phyloP scores from a whole-genome alignment of 2,113 vertebrate species.

The Tinamus guttatus region DNA sequence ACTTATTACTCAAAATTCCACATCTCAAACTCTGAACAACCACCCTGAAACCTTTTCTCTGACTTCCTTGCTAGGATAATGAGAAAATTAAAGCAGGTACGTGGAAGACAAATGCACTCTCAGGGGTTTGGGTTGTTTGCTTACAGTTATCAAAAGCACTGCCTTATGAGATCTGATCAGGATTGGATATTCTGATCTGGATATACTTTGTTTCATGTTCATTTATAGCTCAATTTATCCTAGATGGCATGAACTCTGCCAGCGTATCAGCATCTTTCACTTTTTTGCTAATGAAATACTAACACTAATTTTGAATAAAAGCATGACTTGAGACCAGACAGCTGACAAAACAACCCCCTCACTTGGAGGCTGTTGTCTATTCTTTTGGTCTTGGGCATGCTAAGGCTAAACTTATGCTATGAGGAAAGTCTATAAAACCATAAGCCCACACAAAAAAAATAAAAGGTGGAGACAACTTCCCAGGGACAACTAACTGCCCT shows the following conservation, averaged over 20 bases:
- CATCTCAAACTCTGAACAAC: background rate
- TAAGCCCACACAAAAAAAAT: background rate
- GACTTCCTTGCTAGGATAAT: background rate
- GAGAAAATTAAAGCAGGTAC: background rate
- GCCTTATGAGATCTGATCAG: background rate
- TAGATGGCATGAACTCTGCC: background rate
- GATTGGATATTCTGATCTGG: too few relatives aligned
- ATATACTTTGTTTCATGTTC: background rate
- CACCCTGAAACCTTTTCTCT: background rate
- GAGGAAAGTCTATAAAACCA: background rate
- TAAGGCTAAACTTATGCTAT: background rate
- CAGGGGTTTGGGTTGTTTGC: background rate
- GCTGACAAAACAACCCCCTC: background rate
- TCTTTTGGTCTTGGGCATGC: background rate
- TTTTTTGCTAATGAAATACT: background rate
- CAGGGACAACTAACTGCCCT: background rate
- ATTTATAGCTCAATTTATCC: background rate
- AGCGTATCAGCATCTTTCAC: background rate
- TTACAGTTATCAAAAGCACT: background rate
- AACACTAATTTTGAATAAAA: background rate
- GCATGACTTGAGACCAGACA: background rate
- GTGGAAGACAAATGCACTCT: background rate
- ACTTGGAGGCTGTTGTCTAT: background rate
- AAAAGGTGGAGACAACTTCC: background rate
- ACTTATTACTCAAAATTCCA: background rate